Evolutionary conservation across 2,888 invertebrate genomes (phyloP), one percentile per base, ranked within the genome.

Genomic region (Colletes collaris): DNA sequence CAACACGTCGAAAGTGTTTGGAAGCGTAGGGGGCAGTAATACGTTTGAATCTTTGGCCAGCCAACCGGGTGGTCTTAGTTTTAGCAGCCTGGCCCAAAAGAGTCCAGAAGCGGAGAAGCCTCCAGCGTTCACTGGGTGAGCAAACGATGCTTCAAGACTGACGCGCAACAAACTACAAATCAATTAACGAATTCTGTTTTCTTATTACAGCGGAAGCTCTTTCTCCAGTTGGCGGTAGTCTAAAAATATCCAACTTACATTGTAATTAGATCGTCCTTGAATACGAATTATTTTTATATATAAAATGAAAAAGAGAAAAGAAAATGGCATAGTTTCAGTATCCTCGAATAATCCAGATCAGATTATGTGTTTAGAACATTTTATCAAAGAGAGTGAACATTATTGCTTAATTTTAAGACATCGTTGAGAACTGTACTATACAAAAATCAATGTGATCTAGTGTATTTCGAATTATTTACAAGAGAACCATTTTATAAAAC

Each of bases 151-250:
- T 55, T 56, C 6, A n/a, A 58, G 50, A 46, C 19, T 37, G 7
- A 58, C 8, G 10, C 2, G 10, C 19, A 40, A 60, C 8, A 4
- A 35, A 35, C 44, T 63, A 8, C 0, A 8, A 8, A 40, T 40
- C 16, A 3, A 60, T 64, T 16, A 64, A 67, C 55, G 16, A 35
- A 27, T 55, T 53, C 16, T n/a, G 44, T 16, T 66, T 68, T 55
- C 13, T 81, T 44, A 53, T 82, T 91, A 81, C 78, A 92, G 92
- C 16, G 91, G 91, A 81, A 91, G 90, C 71, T 92, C 92, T 6
- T 93, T 93, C 69, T 91, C 91, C 10, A 92, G 89, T 73, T 93
- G 93, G 93, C 90, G 93, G 80, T 92, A 80, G 19, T 74, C 58
- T n/a, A 64, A 13, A 37, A 53, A 46, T 27, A 6, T 58, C 5